A percentile compares a stretch with the other conserved stretches of the same genome.
phyloP scores from a whole-genome alignment of 2,113 vertebrate genomes.

The Cathartes aura region DNA sequence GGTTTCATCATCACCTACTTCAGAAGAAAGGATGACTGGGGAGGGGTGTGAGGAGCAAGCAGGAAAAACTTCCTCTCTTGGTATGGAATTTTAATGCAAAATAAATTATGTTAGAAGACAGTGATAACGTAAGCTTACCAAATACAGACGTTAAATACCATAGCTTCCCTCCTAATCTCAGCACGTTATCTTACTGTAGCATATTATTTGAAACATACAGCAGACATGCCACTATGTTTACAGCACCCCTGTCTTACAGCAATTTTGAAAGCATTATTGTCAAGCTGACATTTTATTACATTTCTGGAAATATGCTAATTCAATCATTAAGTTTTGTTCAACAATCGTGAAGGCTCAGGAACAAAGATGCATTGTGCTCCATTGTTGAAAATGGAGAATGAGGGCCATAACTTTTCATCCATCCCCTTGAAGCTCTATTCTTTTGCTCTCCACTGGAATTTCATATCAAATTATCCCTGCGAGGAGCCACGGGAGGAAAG shows the following conservation, averaged over 20 bases:
- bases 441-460: not conserved
- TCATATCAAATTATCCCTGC: not conserved
- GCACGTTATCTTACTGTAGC: not conserved
- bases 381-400: not conserved
- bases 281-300: slow-evolving; percentile 17
- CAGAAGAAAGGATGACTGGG: not conserved
- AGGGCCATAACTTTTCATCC: not conserved
- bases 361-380: not conserved
- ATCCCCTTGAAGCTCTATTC: not conserved
- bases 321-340: not conserved
- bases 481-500: not conserved
- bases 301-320: slow-evolving; percentile 6
- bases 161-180: not conserved
- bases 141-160: not conserved
- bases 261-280: not conserved
- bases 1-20: not conserved
- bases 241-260: not conserved
- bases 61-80: not conserved
- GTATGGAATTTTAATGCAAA: not conserved
- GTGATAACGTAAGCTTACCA: rapidly evolving
- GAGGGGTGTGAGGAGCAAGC: not conserved
- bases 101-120: not conserved
- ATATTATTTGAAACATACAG: not conserved
- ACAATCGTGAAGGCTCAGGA: not conserved
- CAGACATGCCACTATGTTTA: not conserved